A percentile compares a stretch with the other conserved stretches of the same genome.
These are phyloP conservation scores for Parazoanthus darwini DNA, from an alignment of 92 coral and sea anemone species.

Conservation along the genomic window DNA sequence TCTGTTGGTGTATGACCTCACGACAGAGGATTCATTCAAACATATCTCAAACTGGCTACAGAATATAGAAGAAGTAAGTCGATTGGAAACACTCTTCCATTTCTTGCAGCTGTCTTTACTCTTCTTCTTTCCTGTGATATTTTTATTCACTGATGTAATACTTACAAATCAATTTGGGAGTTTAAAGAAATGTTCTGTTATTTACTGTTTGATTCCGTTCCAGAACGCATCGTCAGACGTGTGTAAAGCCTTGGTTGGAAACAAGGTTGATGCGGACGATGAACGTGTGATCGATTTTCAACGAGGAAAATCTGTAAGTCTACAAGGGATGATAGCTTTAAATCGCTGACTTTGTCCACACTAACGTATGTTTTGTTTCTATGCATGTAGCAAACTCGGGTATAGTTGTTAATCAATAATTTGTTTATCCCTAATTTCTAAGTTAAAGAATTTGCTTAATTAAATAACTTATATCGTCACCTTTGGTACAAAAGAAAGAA, in stretches of 20 bases:
- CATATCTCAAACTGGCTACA: constrained; percentile 97
- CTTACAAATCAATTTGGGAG: too few species aligned
- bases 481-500: too few species aligned
- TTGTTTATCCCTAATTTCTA: too few species aligned
- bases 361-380: too few species aligned
- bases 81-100: background rate
- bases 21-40: constrained; percentile 92
- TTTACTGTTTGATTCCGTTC: background rate
- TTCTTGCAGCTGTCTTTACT: background rate
- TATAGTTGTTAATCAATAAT: too few species aligned
- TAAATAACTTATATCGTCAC: too few species aligned
- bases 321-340: background rate
- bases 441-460: too few species aligned
- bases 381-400: too few species aligned
- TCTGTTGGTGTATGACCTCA: constrained; percentile 88
- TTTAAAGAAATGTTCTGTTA: background rate
- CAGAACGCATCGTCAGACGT: constrained; percentile 96
- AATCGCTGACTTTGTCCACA: too few species aligned
- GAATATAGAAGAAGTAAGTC: constrained; percentile 92
- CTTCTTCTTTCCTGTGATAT: background rate
- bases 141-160: background rate
- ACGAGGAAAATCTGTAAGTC: constrained; percentile 77
- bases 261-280: constrained; percentile 89
- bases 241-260: constrained; percentile 90
- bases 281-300: constrained; percentile 67